These are phyloP conservation scores for Listronotus bonariensis DNA, from an alignment of 1,140 invertebrate species.

Conservation along the genomic window DNA sequence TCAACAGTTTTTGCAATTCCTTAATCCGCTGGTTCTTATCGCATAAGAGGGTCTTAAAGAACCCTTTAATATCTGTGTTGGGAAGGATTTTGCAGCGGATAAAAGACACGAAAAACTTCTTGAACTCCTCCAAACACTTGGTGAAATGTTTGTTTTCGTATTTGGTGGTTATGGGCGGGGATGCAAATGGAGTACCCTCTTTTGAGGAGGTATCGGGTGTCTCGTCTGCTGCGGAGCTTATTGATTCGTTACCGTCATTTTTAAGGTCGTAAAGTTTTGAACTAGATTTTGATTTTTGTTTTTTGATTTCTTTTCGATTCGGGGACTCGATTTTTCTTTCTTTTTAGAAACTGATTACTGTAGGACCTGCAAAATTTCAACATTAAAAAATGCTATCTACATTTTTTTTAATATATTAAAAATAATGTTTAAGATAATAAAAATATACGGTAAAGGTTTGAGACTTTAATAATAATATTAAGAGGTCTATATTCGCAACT, in stretches of 20 bases:
- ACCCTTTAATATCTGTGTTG: slow-evolving; percentile 48
- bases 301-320: slow-evolving; percentile 59
- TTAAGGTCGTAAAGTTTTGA: slow-evolving; percentile 60
- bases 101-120: slow-evolving; percentile 69
- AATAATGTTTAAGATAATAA: too few species aligned
- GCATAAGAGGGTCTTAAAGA: slow-evolving; percentile 44
- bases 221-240: slow-evolving; percentile 28
- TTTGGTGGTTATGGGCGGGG: slow-evolving; percentile 27
- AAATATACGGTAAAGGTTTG: too few species aligned
- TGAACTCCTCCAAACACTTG: slow-evolving; percentile 70
- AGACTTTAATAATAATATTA: too few species aligned
- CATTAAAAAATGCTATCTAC: background rate
- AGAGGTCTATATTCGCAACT: too few species aligned
- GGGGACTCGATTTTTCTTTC: slow-evolving; percentile 57
- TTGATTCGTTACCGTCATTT: slow-evolving; percentile 52
- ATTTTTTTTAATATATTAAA: too few species aligned
- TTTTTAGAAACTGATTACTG: slow-evolving; percentile 57
- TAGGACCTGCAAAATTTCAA: slow-evolving; percentile 41
- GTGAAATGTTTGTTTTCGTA: slow-evolving; percentile 53
- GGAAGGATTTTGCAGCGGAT: slow-evolving; percentile 56
- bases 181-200: slow-evolving; percentile 18
- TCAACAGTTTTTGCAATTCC: slow-evolving; percentile 55
- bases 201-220: slow-evolving; percentile 19
- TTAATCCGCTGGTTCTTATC: slow-evolving; percentile 56
- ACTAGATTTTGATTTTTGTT: slow-evolving; percentile 61